Conservation (phyloP, 2,888 invertebrate species). For the Mechanitis mazaeus region DNA sequence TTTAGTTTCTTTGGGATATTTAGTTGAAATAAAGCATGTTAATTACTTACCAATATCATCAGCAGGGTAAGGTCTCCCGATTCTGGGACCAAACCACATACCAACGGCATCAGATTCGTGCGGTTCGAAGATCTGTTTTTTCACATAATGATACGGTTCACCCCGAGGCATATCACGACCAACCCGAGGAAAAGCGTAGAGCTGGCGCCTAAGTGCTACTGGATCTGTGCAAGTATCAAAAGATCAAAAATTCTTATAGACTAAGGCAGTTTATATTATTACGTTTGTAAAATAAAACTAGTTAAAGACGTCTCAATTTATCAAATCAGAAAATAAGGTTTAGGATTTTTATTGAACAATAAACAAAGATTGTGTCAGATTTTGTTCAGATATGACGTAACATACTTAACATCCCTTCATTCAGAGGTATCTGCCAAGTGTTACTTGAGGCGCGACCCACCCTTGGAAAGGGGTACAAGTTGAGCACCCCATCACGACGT, state of each 20-base stretch:
- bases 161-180: slow-evolving; percentile 42
- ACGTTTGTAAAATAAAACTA: too few species aligned
- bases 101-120: slow-evolving; percentile 39
- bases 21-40: too few species aligned
- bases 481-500: slow-evolving; percentile 75
- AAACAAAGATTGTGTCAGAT: too few species aligned
- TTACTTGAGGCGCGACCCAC: slow-evolving; percentile 74
- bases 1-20: too few species aligned
- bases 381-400: neutral
- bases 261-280: too few species aligned
- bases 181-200: slow-evolving; percentile 65
- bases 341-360: too few species aligned
- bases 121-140: slow-evolving; percentile 29
- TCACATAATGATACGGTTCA: slow-evolving; percentile 30
- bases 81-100: slow-evolving; percentile 84
- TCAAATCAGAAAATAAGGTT: too few species aligned
- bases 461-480: slow-evolving; percentile 78
- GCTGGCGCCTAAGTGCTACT: slow-evolving; percentile 47
- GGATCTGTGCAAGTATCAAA: slow-evolving; percentile 46
- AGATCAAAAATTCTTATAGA: neutral
- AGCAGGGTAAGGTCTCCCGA: slow-evolving; percentile 72
- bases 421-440: slow-evolving; percentile 68
- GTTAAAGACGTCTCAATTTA: too few species aligned
- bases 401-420: slow-evolving; percentile 68
- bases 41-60: slow-evolving; percentile 48